A percentile compares a stretch with the other conserved stretches of the same genome.
Evolutionary conservation across 1,140 invertebrate genomes (phyloP).

Genomic region (Drosophila burlai): DNA sequence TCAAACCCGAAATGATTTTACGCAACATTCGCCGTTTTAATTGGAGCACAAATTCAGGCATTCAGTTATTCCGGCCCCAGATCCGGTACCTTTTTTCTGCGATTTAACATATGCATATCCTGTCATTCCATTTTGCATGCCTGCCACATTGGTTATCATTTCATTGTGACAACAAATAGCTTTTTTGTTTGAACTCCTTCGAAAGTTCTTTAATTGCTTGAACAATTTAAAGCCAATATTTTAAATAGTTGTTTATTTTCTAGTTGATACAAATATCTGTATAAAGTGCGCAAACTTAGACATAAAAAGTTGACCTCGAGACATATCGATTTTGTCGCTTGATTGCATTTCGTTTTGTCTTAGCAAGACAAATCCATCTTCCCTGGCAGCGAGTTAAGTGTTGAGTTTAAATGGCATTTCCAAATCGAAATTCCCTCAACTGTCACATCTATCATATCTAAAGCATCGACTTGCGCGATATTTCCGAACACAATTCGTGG

Average conservation of each 20-base stretch:
- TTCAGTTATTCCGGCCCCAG: constrained; percentile 11
- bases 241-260: background rate
- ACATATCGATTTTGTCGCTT: constrained; percentile 7
- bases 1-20: constrained; percentile 76
- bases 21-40: constrained; percentile 76
- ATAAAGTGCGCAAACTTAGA: background rate
- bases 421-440: constrained; percentile 29
- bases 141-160: constrained; percentile 7
- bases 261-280: background rate
- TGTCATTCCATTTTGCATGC: constrained; percentile 18
- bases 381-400: background rate
- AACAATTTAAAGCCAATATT: background rate
- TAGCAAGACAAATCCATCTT: background rate
- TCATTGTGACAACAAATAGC: constrained; percentile 1
- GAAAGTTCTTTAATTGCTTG: background rate
- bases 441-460: constrained; percentile 21
- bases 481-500: constrained; percentile 5
- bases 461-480: constrained; percentile 4
- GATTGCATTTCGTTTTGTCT: background rate
- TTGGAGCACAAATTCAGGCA: constrained; percentile 61
- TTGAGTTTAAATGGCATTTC: constrained; percentile 38
- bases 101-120: constrained; percentile 17
- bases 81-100: constrained; percentile 14
- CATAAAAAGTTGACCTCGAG: background rate
- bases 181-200: background rate